Evolutionary conservation across 2,888 invertebrate genomes (phyloP).

Genomic region (Ernsta delagoae): DNA sequence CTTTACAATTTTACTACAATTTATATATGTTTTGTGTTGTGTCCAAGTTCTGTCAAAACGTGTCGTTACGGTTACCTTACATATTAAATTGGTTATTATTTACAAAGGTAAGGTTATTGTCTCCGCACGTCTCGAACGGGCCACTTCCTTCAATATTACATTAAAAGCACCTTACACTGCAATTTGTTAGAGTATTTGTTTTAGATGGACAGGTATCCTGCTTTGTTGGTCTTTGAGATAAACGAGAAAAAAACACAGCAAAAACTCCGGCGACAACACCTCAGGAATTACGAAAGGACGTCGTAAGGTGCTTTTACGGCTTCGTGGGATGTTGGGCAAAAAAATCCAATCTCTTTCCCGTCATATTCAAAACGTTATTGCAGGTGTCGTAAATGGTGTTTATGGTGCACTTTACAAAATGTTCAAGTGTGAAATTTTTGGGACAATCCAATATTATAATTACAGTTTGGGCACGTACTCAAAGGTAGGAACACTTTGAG

Average conservation of each 20-base stretch:
- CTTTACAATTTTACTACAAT: no score
- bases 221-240: constrained; percentile 55
- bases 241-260: constrained; percentile 45
- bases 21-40: not conserved
- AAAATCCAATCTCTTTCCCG: constrained; percentile 51
- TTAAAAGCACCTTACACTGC: constrained; percentile 70
- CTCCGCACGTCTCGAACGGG: constrained; percentile 66
- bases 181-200: constrained; percentile 74
- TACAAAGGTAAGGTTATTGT: constrained; percentile 58
- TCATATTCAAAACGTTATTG: constrained; percentile 58
- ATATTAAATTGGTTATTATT: constrained; percentile 64
- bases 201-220: constrained; percentile 71
- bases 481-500: not conserved
- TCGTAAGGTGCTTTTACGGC: constrained; percentile 71
- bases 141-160: constrained; percentile 53
- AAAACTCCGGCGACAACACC: constrained; percentile 61
- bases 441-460: constrained; percentile 51
- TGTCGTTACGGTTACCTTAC: constrained; percentile 68
- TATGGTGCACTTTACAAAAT: constrained; percentile 51
- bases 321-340: constrained; percentile 55
- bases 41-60: constrained; percentile 52
- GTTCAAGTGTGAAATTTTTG: constrained; percentile 63
- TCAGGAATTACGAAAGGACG: constrained; percentile 58
- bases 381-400: constrained; percentile 62
- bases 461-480: constrained; percentile 35